Conservation (phyloP, 1,140 invertebrate species). For the Scaptodrosophila lebanonensis region DNA sequence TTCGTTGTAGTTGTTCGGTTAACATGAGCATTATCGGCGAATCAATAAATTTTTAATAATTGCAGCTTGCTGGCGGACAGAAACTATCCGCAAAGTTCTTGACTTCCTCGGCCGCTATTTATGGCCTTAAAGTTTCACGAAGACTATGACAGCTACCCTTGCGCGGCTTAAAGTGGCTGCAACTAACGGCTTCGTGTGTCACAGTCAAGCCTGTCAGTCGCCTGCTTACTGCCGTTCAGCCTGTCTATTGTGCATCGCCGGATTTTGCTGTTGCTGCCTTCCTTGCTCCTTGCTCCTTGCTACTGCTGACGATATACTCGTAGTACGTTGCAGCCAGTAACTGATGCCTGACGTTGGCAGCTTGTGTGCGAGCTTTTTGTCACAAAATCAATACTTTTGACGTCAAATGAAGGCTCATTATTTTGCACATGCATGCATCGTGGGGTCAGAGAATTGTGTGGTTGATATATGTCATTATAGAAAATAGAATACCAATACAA, state of each 20-base stretch:
- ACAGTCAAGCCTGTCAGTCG: too few species aligned
- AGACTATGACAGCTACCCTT: slow-evolving; percentile 30
- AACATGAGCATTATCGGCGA: slow-evolving; percentile 44
- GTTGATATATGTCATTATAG: slow-evolving; percentile 13
- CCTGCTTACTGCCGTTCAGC: too few species aligned
- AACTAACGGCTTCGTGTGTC: neutral
- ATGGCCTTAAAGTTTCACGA: slow-evolving; percentile 61
- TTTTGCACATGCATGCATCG: slow-evolving; percentile 50
- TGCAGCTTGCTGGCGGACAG: slow-evolving; percentile 43
- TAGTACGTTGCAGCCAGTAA: slow-evolving; percentile 1
- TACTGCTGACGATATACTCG: too few species aligned
- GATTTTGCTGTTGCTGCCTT: too few species aligned
- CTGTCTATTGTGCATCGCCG: too few species aligned
- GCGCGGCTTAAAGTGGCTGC: slow-evolving; percentile 24
- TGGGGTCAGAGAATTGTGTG: slow-evolving; percentile 18
- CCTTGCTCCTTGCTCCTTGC: too few species aligned
- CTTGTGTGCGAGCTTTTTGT: slow-evolving; percentile 25
- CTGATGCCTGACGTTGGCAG: slow-evolving; percentile 22
- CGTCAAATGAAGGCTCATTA: slow-evolving; percentile 58
- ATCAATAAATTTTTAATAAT: slow-evolving; percentile 74
- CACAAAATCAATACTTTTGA: slow-evolving; percentile 67
- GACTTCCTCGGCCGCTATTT: slow-evolving; percentile 61
- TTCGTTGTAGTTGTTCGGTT: neutral
- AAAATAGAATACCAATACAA: too few species aligned
- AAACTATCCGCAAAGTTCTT: slow-evolving; percentile 60